These are phyloP conservation scores for Pentamera pediparva DNA, from an alignment of 53 echinoderm and acorn worm genomes.

Conservation along the genomic window DNA sequence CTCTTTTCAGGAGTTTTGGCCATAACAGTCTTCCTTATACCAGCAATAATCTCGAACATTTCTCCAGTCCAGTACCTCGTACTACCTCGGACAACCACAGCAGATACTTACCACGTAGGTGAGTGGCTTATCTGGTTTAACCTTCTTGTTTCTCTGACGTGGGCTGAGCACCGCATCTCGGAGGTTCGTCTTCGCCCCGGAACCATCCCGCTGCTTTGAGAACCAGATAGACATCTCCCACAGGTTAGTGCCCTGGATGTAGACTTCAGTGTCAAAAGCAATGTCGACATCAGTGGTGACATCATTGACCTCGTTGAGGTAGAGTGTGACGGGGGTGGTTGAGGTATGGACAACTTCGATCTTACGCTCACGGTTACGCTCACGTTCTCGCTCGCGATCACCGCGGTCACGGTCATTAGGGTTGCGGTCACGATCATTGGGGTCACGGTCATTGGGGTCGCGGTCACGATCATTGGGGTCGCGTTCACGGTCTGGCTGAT, in stretches of 20 bases:
- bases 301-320: not conserved
- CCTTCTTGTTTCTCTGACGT: not conserved
- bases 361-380: too few species aligned
- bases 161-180: constrained; percentile 5
- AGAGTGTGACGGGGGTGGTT: constrained; percentile 4
- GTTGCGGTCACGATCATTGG: too few species aligned
- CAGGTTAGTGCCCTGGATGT: constrained; percentile 32
- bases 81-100: too few species aligned
- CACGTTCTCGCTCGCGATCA: too few species aligned
- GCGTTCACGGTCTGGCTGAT: too few species aligned
- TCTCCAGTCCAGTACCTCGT: too few species aligned
- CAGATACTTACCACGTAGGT: not conserved
- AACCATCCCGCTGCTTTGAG: constrained; percentile 37
- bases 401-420: too few species aligned
- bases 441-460: too few species aligned
- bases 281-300: constrained; percentile 27
- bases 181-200: constrained; percentile 2
- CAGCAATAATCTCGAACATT: too few species aligned
- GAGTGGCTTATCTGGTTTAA: constrained; percentile 4
- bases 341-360: constrained; percentile 12
- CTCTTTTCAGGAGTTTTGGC: too few species aligned
- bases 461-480: too few species aligned
- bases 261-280: constrained; percentile 7
- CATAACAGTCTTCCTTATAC: too few species aligned
- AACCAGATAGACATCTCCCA: constrained; percentile 53